Evolutionary conservation across 2,888 invertebrate species (phyloP), one percentile per base, ranked within the genome.

Genomic region (Drosophila borborema): DNA sequence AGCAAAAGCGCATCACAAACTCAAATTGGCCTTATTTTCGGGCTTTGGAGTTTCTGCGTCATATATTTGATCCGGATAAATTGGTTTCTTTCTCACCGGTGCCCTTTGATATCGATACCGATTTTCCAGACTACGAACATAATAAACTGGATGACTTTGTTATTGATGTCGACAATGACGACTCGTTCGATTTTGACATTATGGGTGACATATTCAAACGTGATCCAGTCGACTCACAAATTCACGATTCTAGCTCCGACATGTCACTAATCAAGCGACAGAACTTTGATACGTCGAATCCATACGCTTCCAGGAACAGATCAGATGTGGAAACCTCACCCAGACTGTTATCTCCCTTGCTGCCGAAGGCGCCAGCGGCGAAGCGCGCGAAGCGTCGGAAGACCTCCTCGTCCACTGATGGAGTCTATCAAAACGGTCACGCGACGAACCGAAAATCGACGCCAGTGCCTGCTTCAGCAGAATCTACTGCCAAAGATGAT

Each of bases 151-250:
- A 81, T 16, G 81, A 77, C 34, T 81, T 88, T 10, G 34, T 71
- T 8, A 77, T 89, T 7, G 88, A 87, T 45, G 46, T 81, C 14
- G 86, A 87, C 14, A 76, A 77, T 38, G 90, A 88, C 36, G 82
- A 88, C 56, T 86, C 83, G 0, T 74, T 79, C 54, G 90, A 80
- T 10, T 87, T 90, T 53, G 86, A 90, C 14, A 75, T 87, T 10
- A 77, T 90, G 53, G 80, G 74, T 0, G 86, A 86, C 34, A 88
- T 90, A 38, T 86, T 90, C 12, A 77, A 86, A 41, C 72, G 72
- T 5, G 72, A 73, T 0, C 12, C 72, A 8, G 23, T 34, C 8
- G 71, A 74, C 4, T 7, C 58, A 1, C 48, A 55, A 7, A 43
- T 23, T 0, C 45, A 55, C 2, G 77, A 74, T 5, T 65, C 69